A percentile compares a stretch with the other conserved stretches of the same genome.
Conservation (phyloP, 2,797 vertebrate species). For the Tinamus major region DNA sequence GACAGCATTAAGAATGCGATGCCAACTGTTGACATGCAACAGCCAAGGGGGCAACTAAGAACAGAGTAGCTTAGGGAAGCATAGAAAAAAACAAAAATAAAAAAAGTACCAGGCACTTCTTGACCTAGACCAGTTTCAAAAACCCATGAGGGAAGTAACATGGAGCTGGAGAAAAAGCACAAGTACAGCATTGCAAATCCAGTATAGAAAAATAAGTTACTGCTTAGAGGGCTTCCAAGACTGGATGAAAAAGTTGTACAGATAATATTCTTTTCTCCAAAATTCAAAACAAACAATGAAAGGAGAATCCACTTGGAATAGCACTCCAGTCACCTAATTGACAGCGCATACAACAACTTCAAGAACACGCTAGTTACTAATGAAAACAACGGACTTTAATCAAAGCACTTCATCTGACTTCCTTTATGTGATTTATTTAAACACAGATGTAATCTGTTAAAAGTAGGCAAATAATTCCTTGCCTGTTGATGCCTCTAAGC, state of each 20-base stretch:
- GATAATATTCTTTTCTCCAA: neutral
- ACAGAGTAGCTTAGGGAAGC: neutral
- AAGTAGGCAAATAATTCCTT: constrained; percentile 45
- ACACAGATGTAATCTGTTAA: constrained; percentile 43
- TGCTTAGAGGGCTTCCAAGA: neutral
- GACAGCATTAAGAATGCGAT: neutral
- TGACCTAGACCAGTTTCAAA: neutral
- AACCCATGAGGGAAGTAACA: neutral
- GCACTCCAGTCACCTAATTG: neutral
- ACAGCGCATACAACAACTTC: neutral
- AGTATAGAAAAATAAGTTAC: neutral
- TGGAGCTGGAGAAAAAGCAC: neutral
- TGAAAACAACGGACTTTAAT: neutral
- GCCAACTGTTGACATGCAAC: neutral
- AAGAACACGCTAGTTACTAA: neutral
- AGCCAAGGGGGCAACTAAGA: neutral
- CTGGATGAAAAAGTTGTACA: neutral
- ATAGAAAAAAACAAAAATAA: neutral
- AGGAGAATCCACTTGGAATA: neutral
- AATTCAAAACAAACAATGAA: neutral
- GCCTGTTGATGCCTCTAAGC: constrained; percentile 33
- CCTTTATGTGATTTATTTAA: constrained; percentile 45
- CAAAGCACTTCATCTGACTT: constrained; percentile 16
- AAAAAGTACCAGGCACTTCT: neutral
- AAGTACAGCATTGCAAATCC: neutral